Conservation (phyloP, 1,140 invertebrate species). For the Holotrichia oblita region DNA sequence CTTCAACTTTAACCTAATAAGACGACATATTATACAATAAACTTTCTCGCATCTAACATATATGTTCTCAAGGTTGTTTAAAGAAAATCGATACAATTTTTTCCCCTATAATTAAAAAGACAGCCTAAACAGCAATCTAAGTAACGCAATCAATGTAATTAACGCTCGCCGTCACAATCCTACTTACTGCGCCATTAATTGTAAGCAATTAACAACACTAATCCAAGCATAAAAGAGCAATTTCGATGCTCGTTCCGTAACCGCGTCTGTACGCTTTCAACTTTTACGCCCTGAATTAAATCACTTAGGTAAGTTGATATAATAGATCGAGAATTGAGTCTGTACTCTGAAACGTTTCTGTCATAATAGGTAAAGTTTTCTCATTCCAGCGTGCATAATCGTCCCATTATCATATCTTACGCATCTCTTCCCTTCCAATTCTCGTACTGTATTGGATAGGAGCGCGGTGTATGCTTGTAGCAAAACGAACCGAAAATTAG, state of each 20-base stretch:
- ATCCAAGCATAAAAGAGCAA: conserved; percentile 9
- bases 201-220: conserved; percentile 17
- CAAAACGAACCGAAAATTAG: conserved; percentile 35
- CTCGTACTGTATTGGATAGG: not conserved
- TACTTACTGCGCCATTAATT: conserved; percentile 18
- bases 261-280: not conserved
- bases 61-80: too few relatives aligned
- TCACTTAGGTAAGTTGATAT: conserved; percentile 27
- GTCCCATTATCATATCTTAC: conserved; percentile 19
- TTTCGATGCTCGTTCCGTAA: not conserved
- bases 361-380: conserved; percentile 26
- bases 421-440: conserved; percentile 12
- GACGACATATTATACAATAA: too few relatives aligned
- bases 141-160: not conserved
- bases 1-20: too few relatives aligned
- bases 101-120: too few relatives aligned
- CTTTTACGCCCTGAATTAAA: conserved; percentile 11
- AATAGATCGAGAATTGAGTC: conserved; percentile 28
- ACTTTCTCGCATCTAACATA: too few relatives aligned
- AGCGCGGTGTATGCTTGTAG: not conserved
- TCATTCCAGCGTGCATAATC: conserved; percentile 9
- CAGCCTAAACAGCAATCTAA: not conserved
- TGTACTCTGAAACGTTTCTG: not conserved
- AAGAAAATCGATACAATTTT: too few relatives aligned
- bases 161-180: not conserved